Evolutionary conservation across 2,113 vertebrate genomes (phyloP), one percentile per base, ranked within the genome.

Genomic region (Trinectes maculatus): DNA sequence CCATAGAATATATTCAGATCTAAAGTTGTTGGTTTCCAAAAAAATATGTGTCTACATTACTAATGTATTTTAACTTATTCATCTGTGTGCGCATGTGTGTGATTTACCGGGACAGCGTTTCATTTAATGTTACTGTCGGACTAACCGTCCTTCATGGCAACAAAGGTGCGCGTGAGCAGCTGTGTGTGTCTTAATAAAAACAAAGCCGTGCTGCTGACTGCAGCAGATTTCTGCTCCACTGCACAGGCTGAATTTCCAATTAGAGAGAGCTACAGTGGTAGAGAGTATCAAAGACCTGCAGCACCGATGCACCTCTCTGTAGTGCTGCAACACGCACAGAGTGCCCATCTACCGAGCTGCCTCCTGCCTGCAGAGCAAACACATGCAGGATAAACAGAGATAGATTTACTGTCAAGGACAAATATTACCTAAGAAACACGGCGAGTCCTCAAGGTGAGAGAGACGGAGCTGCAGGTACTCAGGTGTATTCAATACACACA

Each of bases 211-310:
- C 71, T 91, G 89, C 89, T 91, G 91, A 92, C 84, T 73, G 43
- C 28, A 52, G 87, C 69, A 80, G 33, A 88, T 91, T 91, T 90
- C 88, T 88, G 88, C 83, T 78, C 75, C 10, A 24, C 85, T 85
- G 84, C 80, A 86, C 88, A 80, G 71, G 84, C 83, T 89, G 89
- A 87, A 91, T 90, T 90, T 90, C 71, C 83, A 91, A 89, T 90
- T 89, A 91, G 71, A 83, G 66, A 28, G 69, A 42, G 62, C 65
- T 58, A 37, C 40, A 64, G 70, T 37, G 68, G 54, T 64, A 53
- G 34, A 68, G 64, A 51, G 65, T 82, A 84, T 79, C 51, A 74
- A 77, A 74, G 74, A 89, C 61, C 80, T 68, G 66, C 66, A 62
- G 85, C 68, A 76, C 52, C 75, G 52, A 58, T 68, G 19, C 74